Evolutionary conservation across 2,113 vertebrate species (phyloP).

Genomic region (Sceloporus undulatus): DNA sequence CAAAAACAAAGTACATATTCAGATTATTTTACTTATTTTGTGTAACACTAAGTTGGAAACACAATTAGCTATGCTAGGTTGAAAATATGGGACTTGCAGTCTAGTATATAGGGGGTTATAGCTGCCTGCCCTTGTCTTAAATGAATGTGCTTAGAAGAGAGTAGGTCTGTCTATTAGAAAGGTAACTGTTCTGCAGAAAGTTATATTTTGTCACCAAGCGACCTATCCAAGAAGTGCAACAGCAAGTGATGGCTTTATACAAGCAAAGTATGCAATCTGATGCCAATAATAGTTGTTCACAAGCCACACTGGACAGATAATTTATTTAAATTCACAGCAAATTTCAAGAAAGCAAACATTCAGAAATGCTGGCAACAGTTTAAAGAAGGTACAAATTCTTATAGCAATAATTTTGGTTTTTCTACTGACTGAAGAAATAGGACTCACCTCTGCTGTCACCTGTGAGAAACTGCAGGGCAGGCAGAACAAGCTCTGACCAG

Average conservation of each 20-base stretch:
- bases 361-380: background rate
- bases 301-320: background rate
- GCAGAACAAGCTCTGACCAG: slow-evolving; percentile 94
- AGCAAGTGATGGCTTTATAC: background rate
- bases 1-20: background rate
- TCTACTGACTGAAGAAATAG: background rate
- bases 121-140: background rate
- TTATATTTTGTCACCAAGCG: background rate
- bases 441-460: slow-evolving; percentile 90
- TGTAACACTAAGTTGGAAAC: background rate
- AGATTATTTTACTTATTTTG: background rate
- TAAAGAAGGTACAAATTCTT: background rate
- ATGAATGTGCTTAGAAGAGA: background rate
- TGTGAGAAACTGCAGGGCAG: slow-evolving; percentile 92
- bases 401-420: background rate
- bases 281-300: background rate
- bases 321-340: background rate
- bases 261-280: background rate
- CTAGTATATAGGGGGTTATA: background rate
- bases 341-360: background rate
- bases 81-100: too few relatives aligned
- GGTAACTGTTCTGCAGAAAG: background rate
- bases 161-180: background rate
- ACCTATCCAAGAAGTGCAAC: background rate
- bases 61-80: too few relatives aligned